phyloP scores from a whole-genome alignment of 2,113 vertebrate genomes.

The Platichthys flesus region DNA sequence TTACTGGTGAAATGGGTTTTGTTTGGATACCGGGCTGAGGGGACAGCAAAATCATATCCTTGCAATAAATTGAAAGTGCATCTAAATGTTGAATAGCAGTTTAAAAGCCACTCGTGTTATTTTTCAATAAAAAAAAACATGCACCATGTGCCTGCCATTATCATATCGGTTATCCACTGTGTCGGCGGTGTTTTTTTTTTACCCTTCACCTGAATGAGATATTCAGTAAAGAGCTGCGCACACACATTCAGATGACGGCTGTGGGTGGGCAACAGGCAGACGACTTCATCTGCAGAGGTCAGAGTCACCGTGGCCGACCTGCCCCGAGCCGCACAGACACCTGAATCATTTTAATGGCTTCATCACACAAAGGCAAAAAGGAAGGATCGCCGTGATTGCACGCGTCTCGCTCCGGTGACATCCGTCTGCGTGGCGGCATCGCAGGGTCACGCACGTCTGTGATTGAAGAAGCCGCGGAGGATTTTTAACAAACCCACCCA shows the following conservation, averaged over 20 bases:
- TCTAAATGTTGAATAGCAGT: conserved; percentile 36
- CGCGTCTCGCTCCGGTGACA: conserved; percentile 48
- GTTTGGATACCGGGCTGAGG: conserved; percentile 32
- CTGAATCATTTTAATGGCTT: conserved; percentile 71
- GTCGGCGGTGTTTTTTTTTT: conserved; percentile 49
- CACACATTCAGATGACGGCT: conserved; percentile 36
- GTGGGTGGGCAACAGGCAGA: conserved; percentile 35
- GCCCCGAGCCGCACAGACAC: conserved; percentile 35
- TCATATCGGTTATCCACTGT: conserved; percentile 38
- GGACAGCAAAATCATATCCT: conserved; percentile 55
- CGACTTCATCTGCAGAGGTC: conserved; percentile 48
- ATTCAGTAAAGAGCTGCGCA: conserved; percentile 29
- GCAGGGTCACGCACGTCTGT: conserved; percentile 26
- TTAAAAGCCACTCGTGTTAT: conserved; percentile 44
- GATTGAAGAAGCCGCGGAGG: conserved; percentile 8
- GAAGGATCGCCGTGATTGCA: conserved; percentile 53
- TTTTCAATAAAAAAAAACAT: conserved; percentile 47
- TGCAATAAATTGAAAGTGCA: conserved; percentile 38
- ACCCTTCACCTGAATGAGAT: conserved; percentile 61
- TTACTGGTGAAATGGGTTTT: conserved; percentile 52
- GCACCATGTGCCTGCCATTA: conserved; percentile 20
- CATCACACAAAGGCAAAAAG: conserved; percentile 19
- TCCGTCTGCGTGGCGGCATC: conserved; percentile 44
- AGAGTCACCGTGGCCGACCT: conserved; percentile 43
- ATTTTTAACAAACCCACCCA: conserved; percentile 31